Percentiles rank a stretch among this genome's conserved stretches.
Evolutionary conservation across 2,113 vertebrate genomes (phyloP).

Genomic region (Sphyrna mokarran): DNA sequence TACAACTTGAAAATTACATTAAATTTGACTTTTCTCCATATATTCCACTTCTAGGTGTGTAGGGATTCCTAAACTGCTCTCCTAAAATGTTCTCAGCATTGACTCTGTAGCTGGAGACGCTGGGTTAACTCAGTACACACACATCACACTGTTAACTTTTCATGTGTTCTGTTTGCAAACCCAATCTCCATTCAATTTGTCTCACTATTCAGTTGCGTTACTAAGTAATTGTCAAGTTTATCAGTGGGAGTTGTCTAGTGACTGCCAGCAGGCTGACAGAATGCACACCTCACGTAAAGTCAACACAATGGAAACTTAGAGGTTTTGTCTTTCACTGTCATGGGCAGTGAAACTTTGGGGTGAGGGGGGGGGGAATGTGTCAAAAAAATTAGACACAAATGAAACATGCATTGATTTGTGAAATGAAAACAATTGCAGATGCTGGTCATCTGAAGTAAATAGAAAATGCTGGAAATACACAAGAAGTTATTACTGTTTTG

Average conservation of each 20-base stretch:
- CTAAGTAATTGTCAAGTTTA: constrained; percentile 34
- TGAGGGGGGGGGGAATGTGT: too few species aligned
- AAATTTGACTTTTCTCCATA: too few species aligned
- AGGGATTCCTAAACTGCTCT: background rate
- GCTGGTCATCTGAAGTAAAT: background rate
- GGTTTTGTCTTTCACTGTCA: background rate
- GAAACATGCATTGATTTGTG: background rate
- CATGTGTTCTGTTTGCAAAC: constrained; percentile 26
- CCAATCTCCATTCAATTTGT: constrained; percentile 37
- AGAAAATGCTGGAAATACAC: background rate
- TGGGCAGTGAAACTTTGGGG: background rate
- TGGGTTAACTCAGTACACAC: constrained; percentile 23
- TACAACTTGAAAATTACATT: too few species aligned
- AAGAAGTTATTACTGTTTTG: background rate
- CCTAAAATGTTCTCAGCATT: background rate
- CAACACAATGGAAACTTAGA: background rate
- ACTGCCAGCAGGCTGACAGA: constrained; percentile 28
- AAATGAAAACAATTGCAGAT: background rate
- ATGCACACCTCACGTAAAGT: constrained; percentile 16
- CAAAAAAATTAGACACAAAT: background rate
- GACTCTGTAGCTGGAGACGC: background rate
- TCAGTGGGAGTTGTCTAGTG: constrained; percentile 21
- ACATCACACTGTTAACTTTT: background rate
- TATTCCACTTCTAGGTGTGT: too few species aligned
- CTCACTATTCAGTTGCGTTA: constrained; percentile 15